phyloP scores from a whole-genome alignment of 2,888 invertebrate genomes.

The Salticus scenicus region DNA sequence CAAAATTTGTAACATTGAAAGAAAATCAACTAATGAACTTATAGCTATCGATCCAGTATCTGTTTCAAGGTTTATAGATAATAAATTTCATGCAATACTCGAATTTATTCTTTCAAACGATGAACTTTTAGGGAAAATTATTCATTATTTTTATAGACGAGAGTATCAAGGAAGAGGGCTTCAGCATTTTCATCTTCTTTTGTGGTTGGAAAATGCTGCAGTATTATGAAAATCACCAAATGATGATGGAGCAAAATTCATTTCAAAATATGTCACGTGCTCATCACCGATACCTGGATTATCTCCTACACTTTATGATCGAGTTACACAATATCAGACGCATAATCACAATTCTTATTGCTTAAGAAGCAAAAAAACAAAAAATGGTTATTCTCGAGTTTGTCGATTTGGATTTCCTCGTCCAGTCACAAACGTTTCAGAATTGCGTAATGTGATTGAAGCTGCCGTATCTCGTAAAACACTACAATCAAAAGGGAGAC shows the following conservation, averaged over 20 bases:
- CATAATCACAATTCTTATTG: neutral
- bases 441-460: neutral
- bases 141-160: neutral
- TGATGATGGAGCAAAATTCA: too few relatives aligned
- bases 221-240: neutral
- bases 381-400: neutral
- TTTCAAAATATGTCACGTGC: neutral
- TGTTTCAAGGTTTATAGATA: neutral
- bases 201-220: neutral
- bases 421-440: neutral
- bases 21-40: neutral
- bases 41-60: neutral
- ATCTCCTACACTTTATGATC: neutral
- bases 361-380: neutral
- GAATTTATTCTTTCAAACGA: constrained; percentile 1
- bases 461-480: neutral
- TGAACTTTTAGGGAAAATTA: neutral
- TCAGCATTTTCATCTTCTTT: neutral
- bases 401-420: neutral
- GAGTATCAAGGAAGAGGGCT: constrained; percentile 8
- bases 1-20: neutral
- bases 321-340: neutral
- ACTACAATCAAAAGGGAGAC: neutral
- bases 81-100: neutral
- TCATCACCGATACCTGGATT: neutral